A percentile compares a stretch with the other conserved stretches of the same genome.
Conservation (phyloP, 2,888 invertebrate species). For the Amorpha juglandis region DNA sequence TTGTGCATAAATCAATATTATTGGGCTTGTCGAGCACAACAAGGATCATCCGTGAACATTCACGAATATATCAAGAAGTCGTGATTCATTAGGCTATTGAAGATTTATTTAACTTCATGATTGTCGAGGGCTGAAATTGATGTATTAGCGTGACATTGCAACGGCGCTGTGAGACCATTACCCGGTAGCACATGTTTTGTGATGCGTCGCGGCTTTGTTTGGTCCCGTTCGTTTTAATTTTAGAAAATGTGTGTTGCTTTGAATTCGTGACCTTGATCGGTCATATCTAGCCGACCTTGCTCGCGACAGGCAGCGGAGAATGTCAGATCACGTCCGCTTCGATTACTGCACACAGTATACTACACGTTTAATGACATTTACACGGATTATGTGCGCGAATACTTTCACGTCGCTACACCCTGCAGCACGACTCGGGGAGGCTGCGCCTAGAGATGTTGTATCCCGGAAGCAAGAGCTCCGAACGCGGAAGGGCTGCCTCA, state of each 20-base stretch:
- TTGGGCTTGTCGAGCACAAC: neutral
- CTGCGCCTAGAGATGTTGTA: constrained; percentile 42
- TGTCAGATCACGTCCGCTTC: constrained; percentile 61
- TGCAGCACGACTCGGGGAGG: neutral
- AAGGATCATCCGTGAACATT: neutral
- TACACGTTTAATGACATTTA: constrained; percentile 55
- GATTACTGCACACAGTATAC: constrained; percentile 48
- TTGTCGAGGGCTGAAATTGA: neutral
- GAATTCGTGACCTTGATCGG: constrained; percentile 59
- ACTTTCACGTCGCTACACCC: constrained; percentile 54
- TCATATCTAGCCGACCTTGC: constrained; percentile 67
- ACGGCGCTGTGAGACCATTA: neutral
- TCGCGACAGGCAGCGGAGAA: constrained; percentile 47
- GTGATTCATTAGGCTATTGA: neutral
- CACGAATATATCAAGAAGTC: neutral
- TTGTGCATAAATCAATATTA: neutral
- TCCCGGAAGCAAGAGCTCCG: constrained; percentile 53
- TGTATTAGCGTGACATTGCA: neutral
- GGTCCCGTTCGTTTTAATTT: constrained; percentile 39
- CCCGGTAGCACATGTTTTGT: constrained; percentile 7
- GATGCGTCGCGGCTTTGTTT: constrained; percentile 29
- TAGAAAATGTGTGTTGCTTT: constrained; percentile 45
- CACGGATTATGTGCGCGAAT: constrained; percentile 41
- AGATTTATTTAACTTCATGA: neutral
- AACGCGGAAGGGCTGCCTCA: constrained; percentile 53